A percentile compares a stretch with the other conserved stretches of the same genome.
Conservation (phyloP, 1,140 invertebrate genomes). For the Venustaconcha ellipsiformis region DNA sequence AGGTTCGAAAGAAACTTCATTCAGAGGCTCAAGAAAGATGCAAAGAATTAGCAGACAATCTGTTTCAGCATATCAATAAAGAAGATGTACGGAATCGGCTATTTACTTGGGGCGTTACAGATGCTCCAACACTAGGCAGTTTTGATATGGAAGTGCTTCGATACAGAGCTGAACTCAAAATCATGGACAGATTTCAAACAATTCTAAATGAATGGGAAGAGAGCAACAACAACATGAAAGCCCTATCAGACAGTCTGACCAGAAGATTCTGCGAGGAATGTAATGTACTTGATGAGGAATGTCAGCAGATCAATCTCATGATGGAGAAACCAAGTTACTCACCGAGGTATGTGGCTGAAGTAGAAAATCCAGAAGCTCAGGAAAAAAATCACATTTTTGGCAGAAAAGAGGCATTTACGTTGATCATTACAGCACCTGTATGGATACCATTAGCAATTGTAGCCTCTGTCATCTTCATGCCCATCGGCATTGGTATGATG, state of each 20-base stretch:
- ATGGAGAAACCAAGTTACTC: conserved; percentile 18
- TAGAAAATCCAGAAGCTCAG: background rate
- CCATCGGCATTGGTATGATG: conserved; percentile 34
- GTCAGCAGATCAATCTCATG: conserved; percentile 24
- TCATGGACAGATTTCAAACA: conserved; percentile 20
- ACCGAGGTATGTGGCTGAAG: background rate
- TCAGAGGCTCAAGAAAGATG: conserved; percentile 18
- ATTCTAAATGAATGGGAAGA: conserved; percentile 32
- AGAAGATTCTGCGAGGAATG: conserved; percentile 33
- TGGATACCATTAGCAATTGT: conserved; percentile 41
- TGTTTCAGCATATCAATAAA: conserved; percentile 11
- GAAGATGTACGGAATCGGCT: conserved; percentile 10
- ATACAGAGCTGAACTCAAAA: conserved; percentile 28
- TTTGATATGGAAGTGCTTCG: conserved; percentile 36
- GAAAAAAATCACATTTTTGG: conserved; percentile 23
- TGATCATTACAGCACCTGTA: conserved; percentile 36
- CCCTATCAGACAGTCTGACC: conserved; percentile 12
- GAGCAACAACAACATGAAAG: conserved; percentile 5
- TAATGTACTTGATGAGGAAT: conserved; percentile 26
- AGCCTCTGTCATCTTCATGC: conserved; percentile 31
- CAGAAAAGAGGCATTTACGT: conserved; percentile 37
- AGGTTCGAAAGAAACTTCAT: no score
- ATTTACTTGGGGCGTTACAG: conserved; percentile 17
- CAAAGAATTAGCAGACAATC: conserved; percentile 4
- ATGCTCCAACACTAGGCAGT: conserved; percentile 22